Evolutionary conservation across 2,797 vertebrate species (phyloP), one percentile per base, ranked within the genome.

Genomic region (Lutjanus argentimaculatus): DNA sequence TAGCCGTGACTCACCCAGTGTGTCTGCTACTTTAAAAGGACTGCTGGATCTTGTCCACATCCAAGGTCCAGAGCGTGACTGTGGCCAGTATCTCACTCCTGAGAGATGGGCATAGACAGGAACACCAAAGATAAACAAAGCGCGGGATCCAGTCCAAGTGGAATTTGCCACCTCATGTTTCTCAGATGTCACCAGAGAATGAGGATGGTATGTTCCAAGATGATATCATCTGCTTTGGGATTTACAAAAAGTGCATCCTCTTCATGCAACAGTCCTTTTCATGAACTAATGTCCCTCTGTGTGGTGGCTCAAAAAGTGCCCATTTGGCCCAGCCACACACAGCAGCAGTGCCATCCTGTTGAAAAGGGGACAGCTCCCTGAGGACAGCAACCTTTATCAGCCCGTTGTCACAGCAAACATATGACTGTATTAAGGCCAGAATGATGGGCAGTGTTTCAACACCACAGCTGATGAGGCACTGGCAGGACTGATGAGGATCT

Each of bases 361-460:
- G 75, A 79, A 87, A 74, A 56, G 67, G 19, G 70, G 59, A 85
- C 75, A 74, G 57, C 70, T 69, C 80, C 75, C 80, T 19, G 43
- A 57, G 79, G 86, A 77, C 19, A 22, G 30, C 17, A 45, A 36
- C 66, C 72, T 64, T 83, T 77, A 85, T 89, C 72, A 42, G 70
- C 65, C 49, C 0, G 92, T 93, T 81, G 91, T 91, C 92, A 94
- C 66, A 93, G 86, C 92, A 94, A 91, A 93, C 84, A 84, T 11
- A 51, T 57, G 6, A 30, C 45, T 63, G 68, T 22, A 66, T 78
- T 58, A 43, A 21, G 65, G 66, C 57, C 61, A 68, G 76, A 48
- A 72, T 46, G 64, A 65, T 57, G 13, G 73, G 10, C 77, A 46
- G n/a, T 17, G 46, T 84, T 80, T 79, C 74, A 68, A 36, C 56